Evolutionary conservation across 2,113 vertebrate species (phyloP).

Genomic region (Lucifuga dentata): DNA sequence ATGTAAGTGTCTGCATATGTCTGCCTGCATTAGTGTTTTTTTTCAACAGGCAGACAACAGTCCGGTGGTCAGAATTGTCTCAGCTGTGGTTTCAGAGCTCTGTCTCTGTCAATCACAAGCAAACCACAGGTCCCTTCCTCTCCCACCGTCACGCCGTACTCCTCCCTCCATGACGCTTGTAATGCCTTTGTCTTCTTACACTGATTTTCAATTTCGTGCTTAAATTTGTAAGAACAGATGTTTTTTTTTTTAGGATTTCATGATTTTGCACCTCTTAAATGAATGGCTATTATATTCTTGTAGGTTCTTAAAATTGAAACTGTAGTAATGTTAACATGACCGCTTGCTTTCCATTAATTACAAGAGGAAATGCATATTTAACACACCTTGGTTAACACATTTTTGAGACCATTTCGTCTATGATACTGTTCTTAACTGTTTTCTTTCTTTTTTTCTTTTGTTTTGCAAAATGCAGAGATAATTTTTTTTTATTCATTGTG

Average conservation of each 20-base stretch:
- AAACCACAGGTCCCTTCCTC: constrained; percentile 33
- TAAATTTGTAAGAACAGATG: neutral
- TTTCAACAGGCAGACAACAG: constrained; percentile 41
- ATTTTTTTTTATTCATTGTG: no score
- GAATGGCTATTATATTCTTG: no score
- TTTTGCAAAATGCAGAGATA: no score
- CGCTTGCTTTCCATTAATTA: no score
- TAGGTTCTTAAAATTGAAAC: no score
- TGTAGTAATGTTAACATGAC: no score
- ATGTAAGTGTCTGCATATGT: constrained; percentile 8
- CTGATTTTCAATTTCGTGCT: constrained; percentile 39
- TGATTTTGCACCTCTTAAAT: no score
- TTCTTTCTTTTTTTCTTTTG: no score
- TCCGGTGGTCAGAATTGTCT: constrained; percentile 55
- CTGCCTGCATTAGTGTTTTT: constrained; percentile 29
- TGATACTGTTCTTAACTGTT: no score
- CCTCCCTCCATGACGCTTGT: constrained; percentile 11
- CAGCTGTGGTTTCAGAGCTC: constrained; percentile 69
- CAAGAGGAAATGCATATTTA: no score
- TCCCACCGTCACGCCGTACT: constrained; percentile 30
- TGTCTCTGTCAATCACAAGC: constrained; percentile 69
- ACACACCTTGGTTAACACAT: neutral
- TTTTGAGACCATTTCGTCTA: neutral
- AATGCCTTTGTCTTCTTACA: constrained; percentile 46
- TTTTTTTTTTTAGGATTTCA: constrained; percentile 4